Base-by-base conservation (phyloP, 2,113 vertebrate species). In the Stigmatopora nigra region DNA sequence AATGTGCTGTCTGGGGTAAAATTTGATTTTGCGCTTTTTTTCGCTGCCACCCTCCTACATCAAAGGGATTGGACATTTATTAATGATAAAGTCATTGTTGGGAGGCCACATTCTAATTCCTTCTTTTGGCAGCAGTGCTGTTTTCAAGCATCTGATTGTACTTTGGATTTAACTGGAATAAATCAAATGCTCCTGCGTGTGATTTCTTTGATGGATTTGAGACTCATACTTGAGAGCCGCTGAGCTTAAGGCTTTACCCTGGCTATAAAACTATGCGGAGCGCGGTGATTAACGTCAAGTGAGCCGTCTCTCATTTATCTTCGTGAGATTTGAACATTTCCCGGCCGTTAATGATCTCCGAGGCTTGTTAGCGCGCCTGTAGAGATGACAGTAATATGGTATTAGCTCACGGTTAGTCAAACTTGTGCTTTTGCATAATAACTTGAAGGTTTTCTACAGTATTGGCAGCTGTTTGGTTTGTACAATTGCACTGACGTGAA, bases 311-410 rank as follows among this genome's bases (percentile, higher is more conserved):
- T 71, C 74, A 83, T 77, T 83, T 76, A 68, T 83, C 80, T 86
- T 73, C 71, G 75, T 78, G 75, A 69, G 73, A 81, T 80, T 77
- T 84, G 63, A 82, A 80, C 73, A 72, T 83, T 79, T 72, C 71
- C 19, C 63, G 38, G 71, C 77, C 68, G 71, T 82, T 85, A 84
- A 70, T 56, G 38, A 63, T 77, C 80, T 82, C 63, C 68, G 75
- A 84, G 75, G 74, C 84, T 75, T 80, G 78, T 85, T 87, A 83
- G 81, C 71, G 61, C 61, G 69, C 76, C 57, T 71, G 63, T 79
- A 75, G 78, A 86, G 84, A 84, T 88, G 80, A 86, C 85, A 82
- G 77, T 79, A 86, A 86, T 88, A 88, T 80, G 63, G 38, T 68
- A 86, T 88, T 85, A 88, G 80, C 75, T 5, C 68, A 70, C 71